Evolutionary conservation across 1,140 invertebrate genomes (phyloP).

Genomic region (Drosophila kepulauana): DNA sequence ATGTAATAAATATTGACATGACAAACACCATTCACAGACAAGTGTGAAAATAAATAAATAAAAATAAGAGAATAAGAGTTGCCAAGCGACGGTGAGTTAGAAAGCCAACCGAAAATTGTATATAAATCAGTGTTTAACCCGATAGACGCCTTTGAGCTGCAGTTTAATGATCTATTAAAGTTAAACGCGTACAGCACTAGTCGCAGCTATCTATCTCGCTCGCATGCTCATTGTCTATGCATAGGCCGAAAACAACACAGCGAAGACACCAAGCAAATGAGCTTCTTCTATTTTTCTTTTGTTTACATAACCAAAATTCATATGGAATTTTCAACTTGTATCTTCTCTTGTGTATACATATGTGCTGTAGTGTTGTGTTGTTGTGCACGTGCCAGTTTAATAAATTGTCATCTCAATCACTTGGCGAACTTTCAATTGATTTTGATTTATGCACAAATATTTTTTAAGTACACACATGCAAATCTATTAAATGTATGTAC

Average conservation of each 20-base stretch:
- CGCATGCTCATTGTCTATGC: not conserved
- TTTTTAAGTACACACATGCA: no score
- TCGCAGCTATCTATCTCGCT: not conserved
- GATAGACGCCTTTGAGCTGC: conserved; percentile 2
- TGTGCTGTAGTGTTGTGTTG: not conserved
- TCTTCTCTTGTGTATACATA: conserved; percentile 1
- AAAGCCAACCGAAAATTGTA: conserved; percentile 14
- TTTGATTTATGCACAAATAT: conserved; percentile 55
- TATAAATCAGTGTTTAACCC: conserved; percentile 14
- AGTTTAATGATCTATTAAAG: conserved; percentile 6
- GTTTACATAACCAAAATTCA: conserved; percentile 75
- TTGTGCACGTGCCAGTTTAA: conserved; percentile 20
- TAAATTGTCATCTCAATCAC: conserved; percentile 15
- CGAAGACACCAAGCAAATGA: conserved; percentile 8
- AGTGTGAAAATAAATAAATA: conserved; percentile 56
- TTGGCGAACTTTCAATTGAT: conserved; percentile 54
- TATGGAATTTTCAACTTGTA: conserved; percentile 27
- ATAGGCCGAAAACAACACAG: not conserved
- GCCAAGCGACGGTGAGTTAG: conserved; percentile 44
- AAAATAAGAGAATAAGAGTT: conserved; percentile 16
- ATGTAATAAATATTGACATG: conserved; percentile 9
- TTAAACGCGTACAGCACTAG: not conserved
- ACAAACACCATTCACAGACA: conserved; percentile 26
- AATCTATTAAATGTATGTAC: not conserved
- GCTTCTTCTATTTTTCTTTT: conserved; percentile 31